phyloP scores from a whole-genome alignment of 2,113 vertebrate genomes.

The Corythoichthys haematopterus region DNA sequence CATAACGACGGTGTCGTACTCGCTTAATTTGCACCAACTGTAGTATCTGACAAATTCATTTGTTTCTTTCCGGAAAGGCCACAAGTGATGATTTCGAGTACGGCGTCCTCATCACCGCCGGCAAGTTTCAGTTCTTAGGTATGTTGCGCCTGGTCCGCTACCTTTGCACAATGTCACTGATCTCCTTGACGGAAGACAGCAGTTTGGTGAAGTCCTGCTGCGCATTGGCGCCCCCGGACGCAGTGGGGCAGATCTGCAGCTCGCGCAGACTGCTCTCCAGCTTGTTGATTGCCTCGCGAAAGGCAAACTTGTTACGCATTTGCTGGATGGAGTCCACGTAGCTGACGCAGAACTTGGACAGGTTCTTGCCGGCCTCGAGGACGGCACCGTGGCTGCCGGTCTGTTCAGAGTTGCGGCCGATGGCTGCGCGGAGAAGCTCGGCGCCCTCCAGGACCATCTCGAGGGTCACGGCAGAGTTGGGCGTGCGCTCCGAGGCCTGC shows the following conservation, averaged over 20 bases:
- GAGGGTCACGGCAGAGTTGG: constrained; percentile 84
- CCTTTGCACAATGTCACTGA: constrained; percentile 97
- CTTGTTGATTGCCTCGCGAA: constrained; percentile 97
- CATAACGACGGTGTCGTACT: not conserved
- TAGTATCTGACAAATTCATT: not conserved
- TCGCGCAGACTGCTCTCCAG: constrained; percentile 89
- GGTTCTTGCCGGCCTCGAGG: constrained; percentile 93
- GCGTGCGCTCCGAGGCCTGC: constrained; percentile 81
- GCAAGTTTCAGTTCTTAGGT: not conserved
- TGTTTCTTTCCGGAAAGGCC: not conserved
- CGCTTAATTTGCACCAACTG: not conserved
- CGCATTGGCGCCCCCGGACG: constrained; percentile 78
- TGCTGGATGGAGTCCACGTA: constrained; percentile 98
- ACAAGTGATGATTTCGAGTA: not conserved
- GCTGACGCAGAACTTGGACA: constrained; percentile 89
- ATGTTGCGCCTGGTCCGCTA: constrained; percentile 66
- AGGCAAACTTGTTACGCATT: constrained; percentile 97
- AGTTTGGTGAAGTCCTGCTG: constrained; percentile 96
- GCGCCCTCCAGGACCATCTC: constrained; percentile 86
- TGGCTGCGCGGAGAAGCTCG: constrained; percentile 81
- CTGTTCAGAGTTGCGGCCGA: constrained; percentile 88
- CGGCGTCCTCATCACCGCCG: not conserved
- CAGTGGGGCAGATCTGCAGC: constrained; percentile 90
- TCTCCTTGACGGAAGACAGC: constrained; percentile 92
- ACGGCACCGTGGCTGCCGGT: constrained; percentile 90